Base-by-base conservation (phyloP, 1,140 invertebrate species). In the Rhynchophorus ferrugineus region DNA sequence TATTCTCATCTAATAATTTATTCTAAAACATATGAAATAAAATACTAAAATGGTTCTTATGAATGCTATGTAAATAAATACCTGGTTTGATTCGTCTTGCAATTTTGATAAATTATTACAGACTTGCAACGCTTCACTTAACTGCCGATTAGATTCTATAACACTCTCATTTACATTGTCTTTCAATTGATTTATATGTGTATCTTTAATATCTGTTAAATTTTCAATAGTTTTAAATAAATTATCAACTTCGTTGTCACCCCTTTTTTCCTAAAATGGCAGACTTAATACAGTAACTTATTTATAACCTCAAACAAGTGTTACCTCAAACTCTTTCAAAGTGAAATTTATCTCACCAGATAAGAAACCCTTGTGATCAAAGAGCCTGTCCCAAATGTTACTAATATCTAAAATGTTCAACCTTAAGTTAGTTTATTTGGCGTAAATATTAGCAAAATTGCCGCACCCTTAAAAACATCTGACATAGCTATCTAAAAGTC, bases 291-390 rank as follows among this genome's bases (percentile, higher is more conserved):
- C 35, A 49, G 3, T 13, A 33, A 5, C 21, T 51, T 3, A 21
- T 33, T 38, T 53, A 43, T 44, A 34, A 52, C 38, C 39, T 49
- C 14, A 57, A 39, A 57, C 39, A 22, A n/a, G 50, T 52, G 46
- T 69, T 76, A 88, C 86, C 77, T 91, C 87, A 71, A 90, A 90
- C 71, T 91, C 87, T 58, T 81, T 81, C 5, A 89, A 65, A 71
- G 89, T 85, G 72, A 78, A 83, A 59, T 83, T 83, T 53, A 91
- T 83, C 79, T 91, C 89, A 47, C 87, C 86, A 71, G 80, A 83
- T 38, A 91, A 66, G 70, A 90, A 89, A 16, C 85, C 84, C 49
- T 82, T 78, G 65, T 91, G 88, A 69, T 91, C 86, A 75, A 91
- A 89, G 51, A 91, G 73, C 68, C 88, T 77, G 57, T 77, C 78